A percentile compares a stretch with the other conserved stretches of the same genome.
These are phyloP conservation scores for Drosophila sechellia DNA, from an alignment of 1,140 invertebrate genomes.

Conservation along the genomic window DNA sequence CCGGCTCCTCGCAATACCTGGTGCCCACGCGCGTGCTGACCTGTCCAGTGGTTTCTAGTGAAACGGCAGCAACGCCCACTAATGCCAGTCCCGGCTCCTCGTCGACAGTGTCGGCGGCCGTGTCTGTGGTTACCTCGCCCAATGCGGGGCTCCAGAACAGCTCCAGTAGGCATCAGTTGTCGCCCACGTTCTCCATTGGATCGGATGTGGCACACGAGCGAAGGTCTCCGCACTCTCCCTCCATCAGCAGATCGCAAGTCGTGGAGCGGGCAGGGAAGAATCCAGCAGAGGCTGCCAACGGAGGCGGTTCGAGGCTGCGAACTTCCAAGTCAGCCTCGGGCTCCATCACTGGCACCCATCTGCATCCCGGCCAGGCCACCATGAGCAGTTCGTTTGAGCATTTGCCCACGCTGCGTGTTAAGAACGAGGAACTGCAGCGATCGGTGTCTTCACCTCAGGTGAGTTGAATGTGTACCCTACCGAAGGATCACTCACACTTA, in stretches of 20 bases:
- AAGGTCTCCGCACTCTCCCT: slow-evolving; percentile 61
- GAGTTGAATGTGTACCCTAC: slow-evolving; percentile 5
- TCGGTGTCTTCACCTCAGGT: slow-evolving; percentile 87
- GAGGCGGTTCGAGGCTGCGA: slow-evolving; percentile 56
- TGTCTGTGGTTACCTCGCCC: slow-evolving; percentile 72
- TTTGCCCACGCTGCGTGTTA: slow-evolving; percentile 84
- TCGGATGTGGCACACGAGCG: slow-evolving; percentile 61
- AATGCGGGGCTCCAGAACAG: slow-evolving; percentile 45
- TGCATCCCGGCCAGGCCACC: slow-evolving; percentile 62
- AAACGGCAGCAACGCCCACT: slow-evolving; percentile 62
- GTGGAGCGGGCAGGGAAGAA: slow-evolving; percentile 29
- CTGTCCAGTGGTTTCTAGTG: slow-evolving; percentile 61
- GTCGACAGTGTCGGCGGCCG: slow-evolving; percentile 36
- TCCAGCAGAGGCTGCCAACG: slow-evolving; percentile 45
- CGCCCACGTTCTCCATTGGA: slow-evolving; percentile 62
- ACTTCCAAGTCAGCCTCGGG: slow-evolving; percentile 70
- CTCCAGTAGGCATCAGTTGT: slow-evolving; percentile 56
- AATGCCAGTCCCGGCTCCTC: slow-evolving; percentile 48
- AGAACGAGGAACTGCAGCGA: slow-evolving; percentile 86
- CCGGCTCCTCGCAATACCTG: slow-evolving; percentile 79
- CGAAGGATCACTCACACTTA: not conserved
- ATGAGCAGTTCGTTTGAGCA: slow-evolving; percentile 80
- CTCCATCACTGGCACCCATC: slow-evolving; percentile 46
- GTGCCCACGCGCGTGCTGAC: slow-evolving; percentile 70
- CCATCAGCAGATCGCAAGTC: slow-evolving; percentile 27